These are phyloP conservation scores for Tipula vernalis DNA, from an alignment of 2,888 invertebrate genomes.

Conservation along the genomic window DNA sequence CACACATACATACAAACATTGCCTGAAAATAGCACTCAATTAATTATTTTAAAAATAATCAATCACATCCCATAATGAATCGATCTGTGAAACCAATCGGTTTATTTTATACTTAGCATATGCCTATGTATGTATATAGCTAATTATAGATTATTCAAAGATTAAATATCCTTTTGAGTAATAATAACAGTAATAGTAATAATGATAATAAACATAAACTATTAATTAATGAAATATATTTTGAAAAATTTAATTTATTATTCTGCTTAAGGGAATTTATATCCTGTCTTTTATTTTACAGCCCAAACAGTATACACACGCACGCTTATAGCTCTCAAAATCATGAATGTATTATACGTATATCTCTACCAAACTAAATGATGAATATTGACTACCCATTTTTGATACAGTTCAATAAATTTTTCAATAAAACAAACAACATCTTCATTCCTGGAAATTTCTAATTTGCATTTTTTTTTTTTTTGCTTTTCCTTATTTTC, in stretches of 20 bases:
- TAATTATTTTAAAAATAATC: background rate
- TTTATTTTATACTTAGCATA: background rate
- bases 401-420: background rate
- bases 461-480: background rate
- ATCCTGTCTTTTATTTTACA: background rate
- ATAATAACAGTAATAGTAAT: background rate
- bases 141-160: background rate
- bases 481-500: background rate
- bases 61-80: background rate
- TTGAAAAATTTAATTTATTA: background rate
- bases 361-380: too few relatives aligned
- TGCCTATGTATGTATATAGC: background rate
- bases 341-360: too few relatives aligned
- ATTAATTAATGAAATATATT: background rate
- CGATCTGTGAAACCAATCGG: background rate
- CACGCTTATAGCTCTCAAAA: background rate
- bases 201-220: background rate
- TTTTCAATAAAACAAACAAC: background rate
- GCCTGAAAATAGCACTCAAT: background rate
- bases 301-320: background rate
- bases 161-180: background rate
- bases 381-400: background rate
- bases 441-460: background rate
- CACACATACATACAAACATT: background rate
- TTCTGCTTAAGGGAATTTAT: background rate